Evolutionary conservation across 2,888 invertebrate genomes (phyloP).

Genomic region (Imbricaverruca yamaguchii): DNA sequence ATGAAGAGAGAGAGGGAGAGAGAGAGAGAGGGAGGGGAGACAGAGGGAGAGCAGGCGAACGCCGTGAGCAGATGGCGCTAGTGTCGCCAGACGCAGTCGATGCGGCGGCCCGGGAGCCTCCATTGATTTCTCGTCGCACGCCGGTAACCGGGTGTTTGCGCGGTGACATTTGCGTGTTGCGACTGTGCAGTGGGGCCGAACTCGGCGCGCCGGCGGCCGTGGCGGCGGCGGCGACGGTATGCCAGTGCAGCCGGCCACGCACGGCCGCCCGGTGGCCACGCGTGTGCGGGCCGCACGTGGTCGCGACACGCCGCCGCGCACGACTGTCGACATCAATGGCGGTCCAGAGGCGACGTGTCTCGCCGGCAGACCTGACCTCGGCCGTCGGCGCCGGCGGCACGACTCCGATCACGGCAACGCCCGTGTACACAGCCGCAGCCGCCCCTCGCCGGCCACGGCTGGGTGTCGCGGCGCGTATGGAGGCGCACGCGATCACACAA

Average conservation of each 20-base stretch:
- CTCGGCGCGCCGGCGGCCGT: not conserved
- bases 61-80: conserved; percentile 9
- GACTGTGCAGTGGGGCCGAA: not conserved
- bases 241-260: not conserved
- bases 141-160: not conserved
- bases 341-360: too few species aligned
- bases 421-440: too few species aligned
- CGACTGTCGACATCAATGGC: too few species aligned
- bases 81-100: not conserved
- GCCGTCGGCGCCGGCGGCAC: not conserved
- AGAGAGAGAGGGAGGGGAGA: conserved; percentile 8
- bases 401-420: too few species aligned
- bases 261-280: not conserved
- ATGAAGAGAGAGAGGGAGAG: conserved; percentile 20
- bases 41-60: not conserved
- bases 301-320: too few species aligned
- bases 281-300: too few species aligned
- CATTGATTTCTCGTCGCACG: conserved; percentile 21
- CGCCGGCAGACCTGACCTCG: not conserved
- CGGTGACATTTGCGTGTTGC: conserved; percentile 12
- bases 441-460: too few species aligned
- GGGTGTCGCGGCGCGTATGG: too few species aligned
- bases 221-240: not conserved
- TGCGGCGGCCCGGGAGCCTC: conserved; percentile 10
- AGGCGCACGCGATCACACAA: too few species aligned